phyloP scores from a whole-genome alignment of 2,888 invertebrate species.

The Gandaritis pyraliata region DNA sequence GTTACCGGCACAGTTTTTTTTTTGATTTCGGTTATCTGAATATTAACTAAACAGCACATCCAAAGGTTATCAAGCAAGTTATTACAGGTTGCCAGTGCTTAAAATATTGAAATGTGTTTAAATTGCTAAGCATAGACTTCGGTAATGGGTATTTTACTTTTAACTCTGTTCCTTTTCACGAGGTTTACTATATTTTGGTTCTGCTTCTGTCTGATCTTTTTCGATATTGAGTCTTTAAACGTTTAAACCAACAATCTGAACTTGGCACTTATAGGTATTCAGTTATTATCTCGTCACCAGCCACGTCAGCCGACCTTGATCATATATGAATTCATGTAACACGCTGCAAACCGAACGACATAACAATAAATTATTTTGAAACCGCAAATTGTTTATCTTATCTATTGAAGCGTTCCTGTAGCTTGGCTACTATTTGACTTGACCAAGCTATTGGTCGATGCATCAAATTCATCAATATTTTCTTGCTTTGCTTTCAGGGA shows the following conservation, averaged over 20 bases:
- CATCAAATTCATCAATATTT: no score
- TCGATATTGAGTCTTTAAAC: no score
- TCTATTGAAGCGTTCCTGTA: background rate
- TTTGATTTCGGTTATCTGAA: conserved; percentile 12
- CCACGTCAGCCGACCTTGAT: conserved; percentile 30
- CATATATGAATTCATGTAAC: conserved; percentile 34
- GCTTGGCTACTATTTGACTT: no score
- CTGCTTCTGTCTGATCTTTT: no score
- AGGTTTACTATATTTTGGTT: no score
- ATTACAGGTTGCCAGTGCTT: background rate
- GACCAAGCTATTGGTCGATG: no score
- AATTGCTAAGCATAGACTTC: no score
- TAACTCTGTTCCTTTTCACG: no score
- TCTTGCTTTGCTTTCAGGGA: no score
- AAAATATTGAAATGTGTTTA: no score
- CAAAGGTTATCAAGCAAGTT: conserved; percentile 13
- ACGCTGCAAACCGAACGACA: conserved; percentile 21
- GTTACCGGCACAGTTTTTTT: background rate
- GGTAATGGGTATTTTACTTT: no score
- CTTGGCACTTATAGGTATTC: conserved; percentile 34
- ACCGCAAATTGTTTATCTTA: background rate
- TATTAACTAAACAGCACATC: background rate
- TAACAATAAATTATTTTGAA: conserved; percentile 20
- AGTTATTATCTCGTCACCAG: conserved; percentile 29
- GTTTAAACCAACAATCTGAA: conserved; percentile 12